A percentile compares a stretch with the other conserved stretches of the same genome.
Evolutionary conservation across 2,113 vertebrate genomes (phyloP).

Genomic region (human (Homo sapiens)): GRCh38 chr1:55375501-55376000

Average conservation of each 20-base stretch:
- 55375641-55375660: not conserved
- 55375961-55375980: not conserved
- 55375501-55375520: not conserved
- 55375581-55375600: not conserved
- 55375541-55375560: not conserved
- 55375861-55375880: fast-evolving
- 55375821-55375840: not conserved
- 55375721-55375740: not conserved
- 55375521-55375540: not conserved
- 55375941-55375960: not conserved
- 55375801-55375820: not conserved
- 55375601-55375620: too few relatives aligned
- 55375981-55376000: not conserved
- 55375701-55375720: not conserved
- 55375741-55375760: not conserved
- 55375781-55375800: not conserved
- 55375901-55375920: not conserved
- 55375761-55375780: not conserved
- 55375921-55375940: not conserved
- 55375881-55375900: not conserved
- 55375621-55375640: not conserved
- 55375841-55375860: constrained; percentile 26
- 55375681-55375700: not conserved
- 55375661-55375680: not conserved
- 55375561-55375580: not conserved